phyloP scores from a whole-genome alignment of 2,888 invertebrate genomes.

The Drosophila fulvimacula region DNA sequence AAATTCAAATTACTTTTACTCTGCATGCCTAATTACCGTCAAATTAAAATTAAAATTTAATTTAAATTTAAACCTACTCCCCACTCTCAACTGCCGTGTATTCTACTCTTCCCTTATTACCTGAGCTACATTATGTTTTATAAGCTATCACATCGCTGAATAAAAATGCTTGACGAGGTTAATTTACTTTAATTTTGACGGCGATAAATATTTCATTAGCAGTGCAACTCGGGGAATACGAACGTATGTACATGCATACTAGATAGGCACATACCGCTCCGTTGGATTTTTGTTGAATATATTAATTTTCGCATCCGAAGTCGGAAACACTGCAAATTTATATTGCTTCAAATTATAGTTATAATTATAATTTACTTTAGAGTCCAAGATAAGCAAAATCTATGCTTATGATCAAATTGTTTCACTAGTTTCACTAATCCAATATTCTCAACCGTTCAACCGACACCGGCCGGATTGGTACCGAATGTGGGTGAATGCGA shows the following conservation, averaged over 20 bases:
- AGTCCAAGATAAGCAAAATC: too few species aligned
- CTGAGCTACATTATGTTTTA: slow-evolving; percentile 8
- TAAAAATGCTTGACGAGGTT: slow-evolving; percentile 71
- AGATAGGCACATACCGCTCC: too few species aligned
- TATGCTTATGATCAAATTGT: too few species aligned
- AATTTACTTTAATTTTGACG: slow-evolving; percentile 69
- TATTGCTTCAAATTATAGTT: too few species aligned
- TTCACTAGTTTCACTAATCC: too few species aligned
- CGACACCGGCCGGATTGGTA: too few species aligned
- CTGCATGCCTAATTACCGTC: slow-evolving; percentile 24
- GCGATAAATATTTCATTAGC: slow-evolving; percentile 74
- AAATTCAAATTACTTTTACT: slow-evolving; percentile 20
- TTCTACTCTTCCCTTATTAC: neutral
- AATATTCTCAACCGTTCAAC: too few species aligned
- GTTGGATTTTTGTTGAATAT: too few species aligned
- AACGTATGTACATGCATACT: neutral
- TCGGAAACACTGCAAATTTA: neutral
- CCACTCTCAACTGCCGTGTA: neutral
- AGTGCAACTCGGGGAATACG: slow-evolving; percentile 41
- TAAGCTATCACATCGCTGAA: slow-evolving; percentile 54
- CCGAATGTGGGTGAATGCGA: too few species aligned
- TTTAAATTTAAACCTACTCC: slow-evolving; percentile 19
- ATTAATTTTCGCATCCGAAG: neutral
- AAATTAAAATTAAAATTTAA: too few species aligned
- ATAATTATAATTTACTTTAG: too few species aligned